These are phyloP conservation scores for Bombus ignitus DNA, from an alignment of 1,140 invertebrate species.

Conservation along the genomic window DNA sequence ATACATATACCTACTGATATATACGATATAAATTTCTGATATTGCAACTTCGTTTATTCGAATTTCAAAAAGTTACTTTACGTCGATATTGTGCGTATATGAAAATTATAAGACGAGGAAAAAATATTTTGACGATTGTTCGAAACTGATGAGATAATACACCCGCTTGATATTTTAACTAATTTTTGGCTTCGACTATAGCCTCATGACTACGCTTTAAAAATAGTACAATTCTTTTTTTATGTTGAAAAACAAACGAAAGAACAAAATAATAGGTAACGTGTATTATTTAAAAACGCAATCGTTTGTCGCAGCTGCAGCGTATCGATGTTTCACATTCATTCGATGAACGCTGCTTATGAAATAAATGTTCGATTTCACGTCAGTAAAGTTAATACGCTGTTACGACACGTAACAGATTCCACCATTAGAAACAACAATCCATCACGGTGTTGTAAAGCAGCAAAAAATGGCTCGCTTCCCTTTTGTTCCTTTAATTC, in stretches of 20 bases:
- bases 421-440: conserved; percentile 31
- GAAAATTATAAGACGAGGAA: not conserved
- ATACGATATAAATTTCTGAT: not conserved
- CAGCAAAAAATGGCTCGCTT: conserved; percentile 6
- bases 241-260: not conserved
- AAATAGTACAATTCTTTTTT: not conserved
- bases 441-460: conserved; percentile 27
- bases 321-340: not conserved
- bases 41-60: not conserved
- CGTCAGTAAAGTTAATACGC: conserved; percentile 13
- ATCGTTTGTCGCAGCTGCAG: conserved; percentile 2
- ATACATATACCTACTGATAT: not conserved
- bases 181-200: not conserved
- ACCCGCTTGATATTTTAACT: not conserved
- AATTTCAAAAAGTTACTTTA: not conserved
- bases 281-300: not conserved
- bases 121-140: not conserved
- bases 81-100: not conserved
- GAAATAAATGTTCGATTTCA: conserved; percentile 33
- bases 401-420: conserved; percentile 30
- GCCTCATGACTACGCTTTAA: not conserved
- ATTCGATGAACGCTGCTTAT: not conserved
- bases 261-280: not conserved
- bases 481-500: conserved; percentile 34
- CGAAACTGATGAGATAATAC: not conserved